Conservation (phyloP, 2,797 vertebrate genomes). For the Sebastes minor region DNA sequence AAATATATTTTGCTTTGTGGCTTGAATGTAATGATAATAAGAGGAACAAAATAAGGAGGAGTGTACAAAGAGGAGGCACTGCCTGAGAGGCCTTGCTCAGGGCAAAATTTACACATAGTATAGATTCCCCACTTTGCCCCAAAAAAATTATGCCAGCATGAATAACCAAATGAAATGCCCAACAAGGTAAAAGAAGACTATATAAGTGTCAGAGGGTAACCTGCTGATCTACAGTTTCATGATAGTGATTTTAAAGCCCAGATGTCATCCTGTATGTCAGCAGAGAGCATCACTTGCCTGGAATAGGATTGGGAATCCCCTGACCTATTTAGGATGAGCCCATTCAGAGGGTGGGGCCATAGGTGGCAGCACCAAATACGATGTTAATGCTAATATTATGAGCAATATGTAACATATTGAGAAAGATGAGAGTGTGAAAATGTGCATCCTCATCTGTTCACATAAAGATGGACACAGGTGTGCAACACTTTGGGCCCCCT, state of each 20-base stretch:
- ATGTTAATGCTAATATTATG: not conserved
- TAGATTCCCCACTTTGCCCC: not conserved
- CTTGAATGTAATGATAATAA: not conserved
- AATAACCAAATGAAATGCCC: conserved; percentile 36
- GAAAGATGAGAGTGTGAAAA: not conserved
- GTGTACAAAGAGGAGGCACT: too few relatives aligned
- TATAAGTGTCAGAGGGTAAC: not conserved
- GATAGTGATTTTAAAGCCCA: not conserved
- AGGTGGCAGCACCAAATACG: not conserved
- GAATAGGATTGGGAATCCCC: conserved; percentile 64
- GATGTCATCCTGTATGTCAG: conserved; percentile 25
- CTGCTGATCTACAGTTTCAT: not conserved
- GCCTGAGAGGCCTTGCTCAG: not conserved
- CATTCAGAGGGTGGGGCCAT: not conserved
- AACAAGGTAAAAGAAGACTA: conserved; percentile 2
- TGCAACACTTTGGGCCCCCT: not conserved
- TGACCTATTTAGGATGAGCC: conserved; percentile 27
- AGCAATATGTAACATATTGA: not conserved
- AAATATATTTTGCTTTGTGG: not conserved
- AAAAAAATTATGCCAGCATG: conserved; percentile 40
- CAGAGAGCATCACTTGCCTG: conserved; percentile 31
- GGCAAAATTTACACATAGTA: rapidly evolving
- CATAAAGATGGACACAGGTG: not conserved
- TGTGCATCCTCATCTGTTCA: not conserved
- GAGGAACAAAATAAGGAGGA: not conserved